Evolutionary conservation across 2,797 vertebrate genomes (phyloP).

Genomic region (Remorina albescens): DNA sequence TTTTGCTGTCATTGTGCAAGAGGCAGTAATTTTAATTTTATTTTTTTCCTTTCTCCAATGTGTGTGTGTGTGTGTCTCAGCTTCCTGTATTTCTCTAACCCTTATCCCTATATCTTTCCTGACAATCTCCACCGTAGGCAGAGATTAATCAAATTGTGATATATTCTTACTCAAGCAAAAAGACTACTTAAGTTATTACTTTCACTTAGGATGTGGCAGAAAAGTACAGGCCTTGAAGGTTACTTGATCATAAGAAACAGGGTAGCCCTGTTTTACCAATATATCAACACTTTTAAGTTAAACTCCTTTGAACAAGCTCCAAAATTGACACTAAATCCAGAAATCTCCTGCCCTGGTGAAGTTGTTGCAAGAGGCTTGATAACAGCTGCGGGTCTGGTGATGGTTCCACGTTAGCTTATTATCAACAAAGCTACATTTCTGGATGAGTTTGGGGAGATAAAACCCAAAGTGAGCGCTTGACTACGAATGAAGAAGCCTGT

Average conservation of each 20-base stretch:
- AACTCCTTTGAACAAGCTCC: neutral
- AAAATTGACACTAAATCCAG: conserved; percentile 11
- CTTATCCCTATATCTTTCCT: conserved; percentile 41
- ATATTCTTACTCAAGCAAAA: conserved; percentile 34
- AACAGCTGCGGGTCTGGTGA: neutral
- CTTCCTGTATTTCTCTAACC: conserved; percentile 48
- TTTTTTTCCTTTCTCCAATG: conserved; percentile 43
- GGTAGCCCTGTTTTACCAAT: neutral
- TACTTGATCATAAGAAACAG: conserved; percentile 12
- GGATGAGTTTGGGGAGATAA: conserved; percentile 25
- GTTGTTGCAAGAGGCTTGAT: conserved; percentile 5
- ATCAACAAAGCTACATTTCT: conserved; percentile 42
- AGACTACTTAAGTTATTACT: conserved; percentile 36
- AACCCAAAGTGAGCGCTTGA: conserved; percentile 2
- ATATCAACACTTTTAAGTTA: neutral
- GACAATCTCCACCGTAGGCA: conserved; percentile 49
- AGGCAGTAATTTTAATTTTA: conserved; percentile 12
- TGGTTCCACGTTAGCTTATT: conserved; percentile 8
- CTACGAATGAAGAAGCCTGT: conserved; percentile 7
- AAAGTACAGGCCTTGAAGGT: conserved; percentile 23
- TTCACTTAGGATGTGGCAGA: conserved; percentile 40
- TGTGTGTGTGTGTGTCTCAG: too few relatives aligned
- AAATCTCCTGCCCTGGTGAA: neutral
- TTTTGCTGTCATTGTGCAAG: conserved; percentile 59
- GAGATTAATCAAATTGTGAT: conserved; percentile 52